A percentile compares a stretch with the other conserved stretches of the same genome.
Evolutionary conservation across 2,113 vertebrate species (phyloP).

Genomic region (Aptenodytes forsteri): DNA sequence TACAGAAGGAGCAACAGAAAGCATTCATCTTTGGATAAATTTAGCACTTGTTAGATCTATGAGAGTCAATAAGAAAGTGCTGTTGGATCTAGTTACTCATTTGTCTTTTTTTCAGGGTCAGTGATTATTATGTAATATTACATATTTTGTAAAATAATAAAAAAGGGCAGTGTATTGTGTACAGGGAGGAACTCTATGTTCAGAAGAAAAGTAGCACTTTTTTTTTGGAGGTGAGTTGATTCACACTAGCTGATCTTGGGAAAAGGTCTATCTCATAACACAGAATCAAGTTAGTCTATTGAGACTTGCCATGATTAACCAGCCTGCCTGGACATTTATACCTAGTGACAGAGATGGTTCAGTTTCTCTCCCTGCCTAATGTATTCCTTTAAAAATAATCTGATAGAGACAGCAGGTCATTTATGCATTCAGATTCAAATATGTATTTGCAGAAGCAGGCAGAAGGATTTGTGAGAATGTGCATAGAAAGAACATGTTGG

Average conservation of each 20-base stretch:
- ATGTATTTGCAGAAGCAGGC: not conserved
- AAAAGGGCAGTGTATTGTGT: not conserved
- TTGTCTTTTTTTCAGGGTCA: not conserved
- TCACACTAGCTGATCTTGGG: not conserved
- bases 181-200: not conserved
- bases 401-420: not conserved
- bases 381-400: not conserved
- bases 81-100: not conserved
- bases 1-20: not conserved
- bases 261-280: not conserved
- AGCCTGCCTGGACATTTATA: not conserved
- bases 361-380: not conserved
- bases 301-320: not conserved
- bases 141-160: not conserved
- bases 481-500: not conserved
- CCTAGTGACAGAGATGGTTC: not conserved
- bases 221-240: not conserved
- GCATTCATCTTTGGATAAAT: not conserved
- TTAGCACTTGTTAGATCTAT: not conserved
- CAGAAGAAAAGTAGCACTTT: not conserved
- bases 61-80: not conserved
- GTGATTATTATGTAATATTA: not conserved
- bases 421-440: not conserved
- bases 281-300: not conserved
- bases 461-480: not conserved